Evolutionary conservation across 2,113 vertebrate species (phyloP).

Genomic region (Heterotilapia buettikoferi): DNA sequence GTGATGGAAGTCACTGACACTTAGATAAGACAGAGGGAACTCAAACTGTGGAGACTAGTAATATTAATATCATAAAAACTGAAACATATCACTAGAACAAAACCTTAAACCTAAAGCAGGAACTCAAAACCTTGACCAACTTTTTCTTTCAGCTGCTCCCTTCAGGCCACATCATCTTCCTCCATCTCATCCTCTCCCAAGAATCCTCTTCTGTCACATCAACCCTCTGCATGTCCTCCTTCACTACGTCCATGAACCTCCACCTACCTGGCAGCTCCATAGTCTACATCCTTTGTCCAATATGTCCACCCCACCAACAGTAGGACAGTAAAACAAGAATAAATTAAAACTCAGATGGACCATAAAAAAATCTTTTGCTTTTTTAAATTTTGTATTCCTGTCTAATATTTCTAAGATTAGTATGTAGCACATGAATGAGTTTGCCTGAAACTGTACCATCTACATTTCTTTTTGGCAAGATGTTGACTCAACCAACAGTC

Average conservation of each 20-base stretch:
- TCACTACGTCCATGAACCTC: rapidly evolving
- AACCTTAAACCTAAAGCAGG: not conserved
- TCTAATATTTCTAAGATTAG: not conserved
- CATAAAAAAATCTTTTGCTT: rapidly evolving
- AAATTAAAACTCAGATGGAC: not conserved
- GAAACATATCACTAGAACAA: not conserved
- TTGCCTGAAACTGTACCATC: rapidly evolving
- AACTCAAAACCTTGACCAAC: not conserved
- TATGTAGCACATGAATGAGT: not conserved
- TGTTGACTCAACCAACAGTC: not conserved
- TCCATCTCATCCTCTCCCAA: rapidly evolving
- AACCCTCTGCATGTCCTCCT: rapidly evolving
- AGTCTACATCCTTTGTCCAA: not conserved
- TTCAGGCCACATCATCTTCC: rapidly evolving
- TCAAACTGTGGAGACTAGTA: rapidly evolving
- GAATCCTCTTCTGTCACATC: not conserved
- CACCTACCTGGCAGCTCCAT: rapidly evolving
- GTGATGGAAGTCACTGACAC: not conserved
- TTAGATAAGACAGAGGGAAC: not conserved
- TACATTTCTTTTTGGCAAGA: not conserved
- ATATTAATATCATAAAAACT: not conserved
- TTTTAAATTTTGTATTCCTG: rapidly evolving
- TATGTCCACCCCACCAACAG: rapidly evolving
- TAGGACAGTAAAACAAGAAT: rapidly evolving
- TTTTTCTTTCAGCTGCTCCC: not conserved